Evolutionary conservation across 2,797 vertebrate species (phyloP).

Genomic region (Decapterus maruadsi): DNA sequence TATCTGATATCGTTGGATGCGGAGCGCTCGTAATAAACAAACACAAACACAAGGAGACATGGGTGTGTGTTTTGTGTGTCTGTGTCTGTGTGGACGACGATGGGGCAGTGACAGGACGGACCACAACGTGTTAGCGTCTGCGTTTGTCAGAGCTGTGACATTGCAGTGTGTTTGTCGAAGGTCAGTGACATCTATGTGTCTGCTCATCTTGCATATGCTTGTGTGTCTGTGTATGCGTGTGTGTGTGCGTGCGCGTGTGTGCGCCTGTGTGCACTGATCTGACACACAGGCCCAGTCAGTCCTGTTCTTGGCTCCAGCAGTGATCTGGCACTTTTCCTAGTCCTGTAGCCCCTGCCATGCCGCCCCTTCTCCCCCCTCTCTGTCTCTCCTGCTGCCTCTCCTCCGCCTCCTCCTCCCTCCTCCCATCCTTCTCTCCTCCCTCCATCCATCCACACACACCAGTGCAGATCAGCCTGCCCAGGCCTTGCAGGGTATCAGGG

Average conservation of each 20-base stretch:
- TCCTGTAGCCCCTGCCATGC: conserved; percentile 72
- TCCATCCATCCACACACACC: conserved; percentile 63
- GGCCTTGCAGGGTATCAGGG: conserved; percentile 57
- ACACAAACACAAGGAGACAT: neutral
- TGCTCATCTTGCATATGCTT: conserved; percentile 59
- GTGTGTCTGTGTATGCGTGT: conserved; percentile 35
- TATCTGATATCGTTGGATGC: neutral
- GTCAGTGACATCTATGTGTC: conserved; percentile 70
- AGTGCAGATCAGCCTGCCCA: conserved; percentile 62
- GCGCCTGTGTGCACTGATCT: conserved; percentile 45
- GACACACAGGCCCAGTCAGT: conserved; percentile 80
- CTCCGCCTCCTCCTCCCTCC: conserved; percentile 3
- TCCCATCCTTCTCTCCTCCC: conserved; percentile 30
- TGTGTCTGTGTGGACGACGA: neutral
- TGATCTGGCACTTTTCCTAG: conserved; percentile 77
- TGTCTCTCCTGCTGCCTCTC: conserved; percentile 39
- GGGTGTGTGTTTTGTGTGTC: no score
- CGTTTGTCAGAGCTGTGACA: conserved; percentile 50
- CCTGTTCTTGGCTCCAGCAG: conserved; percentile 79
- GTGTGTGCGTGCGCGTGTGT: conserved; percentile 14
- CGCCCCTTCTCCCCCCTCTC: conserved; percentile 17
- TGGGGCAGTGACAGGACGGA: neutral
- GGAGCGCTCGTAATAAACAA: conserved; percentile 19
- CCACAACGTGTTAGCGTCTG: conserved; percentile 4
- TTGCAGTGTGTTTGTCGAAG: conserved; percentile 60